Percentiles rank a stretch among this genome's conserved stretches.
Evolutionary conservation across 2,888 invertebrate species (phyloP).

Genomic region (Diploptera punctata): DNA sequence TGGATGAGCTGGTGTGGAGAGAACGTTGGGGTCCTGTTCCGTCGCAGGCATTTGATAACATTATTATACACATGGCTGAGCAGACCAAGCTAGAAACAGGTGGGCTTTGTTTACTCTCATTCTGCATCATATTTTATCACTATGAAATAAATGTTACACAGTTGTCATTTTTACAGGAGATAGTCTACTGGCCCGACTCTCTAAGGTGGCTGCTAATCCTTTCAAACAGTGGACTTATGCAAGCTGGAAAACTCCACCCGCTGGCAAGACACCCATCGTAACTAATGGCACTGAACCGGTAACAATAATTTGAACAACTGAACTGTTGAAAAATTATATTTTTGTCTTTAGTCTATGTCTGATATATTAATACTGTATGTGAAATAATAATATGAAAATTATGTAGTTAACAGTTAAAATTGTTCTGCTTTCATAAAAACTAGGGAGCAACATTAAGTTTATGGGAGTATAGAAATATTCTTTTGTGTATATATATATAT

Average conservation of each 20-base stretch:
- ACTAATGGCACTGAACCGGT: conserved; percentile 24
- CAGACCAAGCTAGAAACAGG: conserved; percentile 71
- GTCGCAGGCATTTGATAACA: conserved; percentile 79
- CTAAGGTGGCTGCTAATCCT: conserved; percentile 65
- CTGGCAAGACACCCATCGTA: conserved; percentile 15
- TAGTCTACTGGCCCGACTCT: conserved; percentile 55
- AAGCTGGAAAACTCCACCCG: conserved; percentile 49
- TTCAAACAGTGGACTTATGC: conserved; percentile 67
- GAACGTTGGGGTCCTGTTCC: conserved; percentile 84
- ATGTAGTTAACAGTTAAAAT: too few species aligned
- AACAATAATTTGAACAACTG: neutral
- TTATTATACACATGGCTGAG: conserved; percentile 78
- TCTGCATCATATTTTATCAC: too few species aligned
- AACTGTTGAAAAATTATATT: too few species aligned
- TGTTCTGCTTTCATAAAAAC: too few species aligned
- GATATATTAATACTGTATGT: too few species aligned
- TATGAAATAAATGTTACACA: too few species aligned
- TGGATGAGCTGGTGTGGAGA: conserved; percentile 90
- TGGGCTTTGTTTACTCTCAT: conserved; percentile 44
- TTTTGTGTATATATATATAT: too few species aligned
- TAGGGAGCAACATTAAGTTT: too few species aligned
- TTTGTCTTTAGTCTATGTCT: too few species aligned
- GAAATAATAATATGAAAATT: too few species aligned
- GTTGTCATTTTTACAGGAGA: conserved; percentile 47
- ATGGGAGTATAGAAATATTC: too few species aligned